phyloP scores from a whole-genome alignment of 2,797 vertebrate genomes.

The Enteromius anoplus region DNA sequence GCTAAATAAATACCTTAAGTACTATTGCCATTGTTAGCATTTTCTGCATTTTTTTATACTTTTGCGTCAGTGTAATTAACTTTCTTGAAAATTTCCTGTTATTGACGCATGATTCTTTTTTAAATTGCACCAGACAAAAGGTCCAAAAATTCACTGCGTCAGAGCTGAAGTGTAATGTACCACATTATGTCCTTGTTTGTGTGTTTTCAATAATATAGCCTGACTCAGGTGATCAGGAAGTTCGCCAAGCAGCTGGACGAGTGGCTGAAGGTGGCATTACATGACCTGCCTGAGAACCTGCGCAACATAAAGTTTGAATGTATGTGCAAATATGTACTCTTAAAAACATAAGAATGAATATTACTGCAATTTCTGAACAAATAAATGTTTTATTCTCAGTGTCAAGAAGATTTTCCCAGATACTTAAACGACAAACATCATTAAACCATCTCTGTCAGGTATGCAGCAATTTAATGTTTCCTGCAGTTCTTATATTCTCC shows the following conservation, averaged over 20 bases:
- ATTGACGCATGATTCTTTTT: background rate
- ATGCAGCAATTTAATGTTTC: constrained; percentile 55
- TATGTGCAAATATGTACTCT: constrained; percentile 69
- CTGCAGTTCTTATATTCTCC: background rate
- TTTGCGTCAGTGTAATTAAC: background rate
- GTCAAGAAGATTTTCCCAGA: constrained; percentile 98
- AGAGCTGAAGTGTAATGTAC: background rate
- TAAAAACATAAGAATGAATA: background rate
- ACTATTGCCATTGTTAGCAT: background rate
- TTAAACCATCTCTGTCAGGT: constrained; percentile 99
- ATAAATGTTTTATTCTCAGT: constrained; percentile 75
- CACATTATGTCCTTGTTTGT: constrained; percentile 1
- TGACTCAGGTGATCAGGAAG: constrained; percentile 98
- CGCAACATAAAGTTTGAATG: constrained; percentile 98
- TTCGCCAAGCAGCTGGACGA: constrained; percentile 99
- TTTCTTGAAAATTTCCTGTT: constrained; percentile 2
- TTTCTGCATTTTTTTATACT: background rate
- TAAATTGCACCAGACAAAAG: background rate
- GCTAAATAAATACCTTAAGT: background rate
- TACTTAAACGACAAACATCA: constrained; percentile 96
- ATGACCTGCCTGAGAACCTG: constrained; percentile 96
- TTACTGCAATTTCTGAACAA: background rate
- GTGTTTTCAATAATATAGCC: constrained; percentile 73
- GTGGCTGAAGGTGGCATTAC: constrained; percentile 97
- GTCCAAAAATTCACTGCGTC: background rate